These are phyloP conservation scores for Tupaia chinensis DNA, from an alignment of 2,113 vertebrate genomes.

Conservation along the genomic window DNA sequence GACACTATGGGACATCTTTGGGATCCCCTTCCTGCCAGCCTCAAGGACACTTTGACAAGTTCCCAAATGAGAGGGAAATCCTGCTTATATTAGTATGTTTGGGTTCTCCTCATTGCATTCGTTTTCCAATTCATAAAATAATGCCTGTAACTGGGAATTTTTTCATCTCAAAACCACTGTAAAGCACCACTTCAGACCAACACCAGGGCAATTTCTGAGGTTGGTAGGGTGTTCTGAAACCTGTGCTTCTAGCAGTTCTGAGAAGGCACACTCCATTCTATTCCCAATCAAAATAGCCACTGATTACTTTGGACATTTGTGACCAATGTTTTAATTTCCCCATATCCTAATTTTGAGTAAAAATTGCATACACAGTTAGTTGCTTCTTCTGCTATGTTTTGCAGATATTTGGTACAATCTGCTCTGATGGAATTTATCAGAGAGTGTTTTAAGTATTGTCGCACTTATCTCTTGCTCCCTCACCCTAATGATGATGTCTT, in stretches of 20 bases:
- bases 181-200: not conserved
- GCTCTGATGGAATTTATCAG: not conserved
- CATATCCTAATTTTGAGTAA: not conserved
- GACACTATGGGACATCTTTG: not conserved
- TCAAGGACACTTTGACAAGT: not conserved
- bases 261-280: not conserved
- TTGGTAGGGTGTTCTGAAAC: not conserved
- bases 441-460: constrained; percentile 37
- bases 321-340: not conserved
- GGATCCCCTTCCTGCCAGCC: not conserved
- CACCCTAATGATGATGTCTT: not conserved
- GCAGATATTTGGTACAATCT: not conserved
- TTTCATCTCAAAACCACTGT: not conserved
- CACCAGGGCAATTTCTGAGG: not conserved
- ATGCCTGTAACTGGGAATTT: constrained; percentile 22
- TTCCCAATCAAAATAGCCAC: not conserved
- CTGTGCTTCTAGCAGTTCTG: not conserved
- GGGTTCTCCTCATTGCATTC: not conserved
- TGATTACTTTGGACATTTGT: not conserved
- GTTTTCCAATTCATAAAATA: not conserved
- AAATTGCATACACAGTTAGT: not conserved
- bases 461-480: not conserved
- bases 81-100: not conserved
- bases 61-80: not conserved
- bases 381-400: not conserved